Evolutionary conservation across 2,888 invertebrate species (phyloP).

Genomic region (Aspidiotus rigidus): DNA sequence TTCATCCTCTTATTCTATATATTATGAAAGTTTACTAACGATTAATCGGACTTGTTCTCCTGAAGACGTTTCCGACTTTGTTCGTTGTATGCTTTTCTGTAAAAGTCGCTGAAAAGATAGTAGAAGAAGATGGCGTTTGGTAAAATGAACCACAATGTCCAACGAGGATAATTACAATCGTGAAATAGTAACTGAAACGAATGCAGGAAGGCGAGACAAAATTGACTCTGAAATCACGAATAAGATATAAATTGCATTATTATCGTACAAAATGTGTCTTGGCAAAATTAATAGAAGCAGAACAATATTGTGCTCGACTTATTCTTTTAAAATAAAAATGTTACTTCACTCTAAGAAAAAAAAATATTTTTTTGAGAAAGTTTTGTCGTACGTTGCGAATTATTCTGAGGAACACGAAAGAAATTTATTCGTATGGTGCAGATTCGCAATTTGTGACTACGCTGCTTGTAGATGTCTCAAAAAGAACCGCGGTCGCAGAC

Average conservation of each 20-base stretch:
- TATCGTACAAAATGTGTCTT: too few species aligned
- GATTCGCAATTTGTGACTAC: too few species aligned
- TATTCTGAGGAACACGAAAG: too few species aligned
- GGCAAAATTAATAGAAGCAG: background rate
- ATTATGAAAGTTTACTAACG: background rate
- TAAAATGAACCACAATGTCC: slow-evolving; percentile 40
- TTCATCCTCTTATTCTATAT: too few species aligned
- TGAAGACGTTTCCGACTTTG: slow-evolving; percentile 1
- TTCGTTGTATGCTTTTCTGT: slow-evolving; percentile 44
- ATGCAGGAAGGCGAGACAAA: slow-evolving; percentile 41
- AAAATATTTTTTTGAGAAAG: too few species aligned
- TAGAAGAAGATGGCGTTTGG: slow-evolving; percentile 45
- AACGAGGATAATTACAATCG: slow-evolving; percentile 41
- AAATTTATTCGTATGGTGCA: too few species aligned
- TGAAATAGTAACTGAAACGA: slow-evolving; percentile 40
- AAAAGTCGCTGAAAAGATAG: slow-evolving; percentile 48
- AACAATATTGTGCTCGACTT: background rate
- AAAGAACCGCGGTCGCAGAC: too few species aligned
- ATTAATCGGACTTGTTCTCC: background rate
- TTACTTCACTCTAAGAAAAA: background rate
- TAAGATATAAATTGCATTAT: background rate
- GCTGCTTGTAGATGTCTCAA: too few species aligned
- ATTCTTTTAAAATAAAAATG: background rate
- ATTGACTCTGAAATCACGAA: slow-evolving; percentile 40
- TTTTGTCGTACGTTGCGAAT: too few species aligned